Evolutionary conservation across 2,888 invertebrate species (phyloP), one percentile per base, ranked within the genome.

Genomic region (Sesia apiformis): DNA sequence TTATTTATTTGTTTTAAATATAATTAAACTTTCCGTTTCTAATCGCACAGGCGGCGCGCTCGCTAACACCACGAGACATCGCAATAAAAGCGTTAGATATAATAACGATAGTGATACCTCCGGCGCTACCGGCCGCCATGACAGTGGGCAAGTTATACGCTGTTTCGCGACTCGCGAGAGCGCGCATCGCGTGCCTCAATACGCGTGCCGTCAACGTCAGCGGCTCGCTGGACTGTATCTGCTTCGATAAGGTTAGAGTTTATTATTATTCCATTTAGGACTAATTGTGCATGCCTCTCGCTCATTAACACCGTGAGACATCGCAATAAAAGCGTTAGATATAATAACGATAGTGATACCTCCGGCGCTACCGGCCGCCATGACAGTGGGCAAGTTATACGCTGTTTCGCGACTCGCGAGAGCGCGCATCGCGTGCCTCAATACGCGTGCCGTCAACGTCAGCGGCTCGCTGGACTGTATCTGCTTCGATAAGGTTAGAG

Each of bases 41-140:
- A 6, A 49, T 8, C 4, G 4, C 51, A 5, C 71, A 94, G 94
- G 85, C 91, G 1, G 76, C 92, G 69, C 90, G 93, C 39, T 90
- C 91, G 0, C 81, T 94, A 0, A 84, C 91, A 0, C 78, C 90
- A 0, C 74, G 91, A 0, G 93, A 95, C 67, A 93, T 96, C 42
- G 89, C 92, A 0, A 77, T 96, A 6, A 94, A 97, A 71, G 95
- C 96, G 0, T 85, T 98, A 60, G 98, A 98, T 85, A 93, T 98
- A 55, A 94, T 98, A 60, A 98, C 98, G 0, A 97, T 98, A 56
- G 97, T 97, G 50, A 96, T 98, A 0, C 98, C 98, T 0, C 98
- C 98, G 0, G 98, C 98, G 0, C 83, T 98, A 51, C 98, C 98
- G 1, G 98, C 98, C 49, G 98, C 98, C 57, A 98, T 98, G 98